phyloP scores from a whole-genome alignment of 2,797 vertebrate genomes.

The Huso huso region DNA sequence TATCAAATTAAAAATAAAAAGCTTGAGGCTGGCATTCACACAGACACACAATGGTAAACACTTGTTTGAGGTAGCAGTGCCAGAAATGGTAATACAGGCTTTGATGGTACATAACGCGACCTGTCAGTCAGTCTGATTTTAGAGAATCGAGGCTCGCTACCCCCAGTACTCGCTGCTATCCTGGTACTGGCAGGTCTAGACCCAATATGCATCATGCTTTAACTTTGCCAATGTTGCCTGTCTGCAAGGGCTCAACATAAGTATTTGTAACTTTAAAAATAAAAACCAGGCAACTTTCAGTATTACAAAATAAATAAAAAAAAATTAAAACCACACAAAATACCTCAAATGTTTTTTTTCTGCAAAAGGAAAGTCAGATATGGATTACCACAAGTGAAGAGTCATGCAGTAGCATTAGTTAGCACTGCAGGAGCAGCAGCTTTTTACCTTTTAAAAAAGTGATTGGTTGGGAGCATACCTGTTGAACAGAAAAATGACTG shows the following conservation, averaged over 20 bases:
- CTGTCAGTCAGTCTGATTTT: slow-evolving; percentile 2
- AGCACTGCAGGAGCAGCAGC: slow-evolving; percentile 16
- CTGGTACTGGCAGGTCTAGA: slow-evolving; percentile 30
- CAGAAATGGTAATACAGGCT: slow-evolving; percentile 55
- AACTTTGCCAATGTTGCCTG: slow-evolving; percentile 91
- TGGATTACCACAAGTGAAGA: slow-evolving; percentile 18
- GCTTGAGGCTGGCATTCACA: slow-evolving; percentile 78
- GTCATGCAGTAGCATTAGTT: slow-evolving; percentile 31
- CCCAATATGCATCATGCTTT: slow-evolving; percentile 66
- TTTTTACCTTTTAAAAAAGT: too few species aligned
- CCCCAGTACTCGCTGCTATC: slow-evolving; percentile 11
- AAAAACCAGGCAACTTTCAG: slow-evolving; percentile 53
- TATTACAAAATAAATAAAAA: slow-evolving; percentile 25
- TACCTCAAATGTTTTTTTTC: slow-evolving; percentile 15
- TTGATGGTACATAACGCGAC: slow-evolving; percentile 32
- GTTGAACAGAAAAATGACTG: too few species aligned
- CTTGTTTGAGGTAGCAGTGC: slow-evolving; percentile 52
- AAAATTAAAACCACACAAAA: slow-evolving; percentile 19
- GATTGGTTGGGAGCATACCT: too few species aligned
- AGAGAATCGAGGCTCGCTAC: slow-evolving; percentile 42
- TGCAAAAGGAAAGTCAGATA: slow-evolving; percentile 19
- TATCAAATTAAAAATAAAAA: slow-evolving; percentile 23
- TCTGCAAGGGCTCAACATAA: slow-evolving; percentile 82
- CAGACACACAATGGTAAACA: slow-evolving; percentile 87
- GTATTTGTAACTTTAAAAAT: slow-evolving; percentile 54